phyloP scores from a whole-genome alignment of 2,888 invertebrate species.

The Agrypnus murinus region DNA sequence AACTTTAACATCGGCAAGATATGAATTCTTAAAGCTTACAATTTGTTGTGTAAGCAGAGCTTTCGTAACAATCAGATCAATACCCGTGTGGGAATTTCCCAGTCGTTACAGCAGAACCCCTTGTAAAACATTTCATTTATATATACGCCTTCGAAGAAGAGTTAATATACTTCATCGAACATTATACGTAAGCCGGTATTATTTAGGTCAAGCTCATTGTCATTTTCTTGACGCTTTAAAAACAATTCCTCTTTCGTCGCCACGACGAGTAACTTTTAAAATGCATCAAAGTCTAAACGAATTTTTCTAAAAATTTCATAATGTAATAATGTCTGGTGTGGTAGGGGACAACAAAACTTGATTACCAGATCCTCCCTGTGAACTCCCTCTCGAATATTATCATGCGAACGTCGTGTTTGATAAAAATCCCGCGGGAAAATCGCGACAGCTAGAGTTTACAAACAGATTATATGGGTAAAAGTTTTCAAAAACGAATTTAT shows the following conservation, averaged over 20 bases:
- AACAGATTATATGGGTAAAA: slow-evolving; percentile 44
- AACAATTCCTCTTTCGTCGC: not conserved
- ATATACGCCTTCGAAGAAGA: too few relatives aligned
- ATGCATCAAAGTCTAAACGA: slow-evolving; percentile 12
- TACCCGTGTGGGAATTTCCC: slow-evolving; percentile 16
- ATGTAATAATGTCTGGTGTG: slow-evolving; percentile 18
- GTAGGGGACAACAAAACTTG: slow-evolving; percentile 23
- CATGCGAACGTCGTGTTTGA: slow-evolving; percentile 41
- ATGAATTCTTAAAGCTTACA: too few relatives aligned
- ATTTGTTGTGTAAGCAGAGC: not conserved
- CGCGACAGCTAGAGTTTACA: slow-evolving; percentile 35
- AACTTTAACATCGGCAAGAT: too few relatives aligned
- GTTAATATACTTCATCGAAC: too few relatives aligned
- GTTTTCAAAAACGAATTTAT: slow-evolving; percentile 24
- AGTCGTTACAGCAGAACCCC: slow-evolving; percentile 16
- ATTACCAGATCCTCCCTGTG: slow-evolving; percentile 29
- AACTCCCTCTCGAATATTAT: slow-evolving; percentile 28
- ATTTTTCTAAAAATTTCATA: slow-evolving; percentile 23
- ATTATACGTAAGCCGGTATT: too few relatives aligned
- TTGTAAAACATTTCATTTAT: slow-evolving; percentile 14
- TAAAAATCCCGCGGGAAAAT: slow-evolving; percentile 42
- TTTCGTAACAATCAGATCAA: slow-evolving; percentile 30
- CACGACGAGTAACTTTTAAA: slow-evolving; percentile 5
- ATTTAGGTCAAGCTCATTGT: too few relatives aligned
- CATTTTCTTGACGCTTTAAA: too few relatives aligned